Percentiles rank a stretch among this genome's conserved stretches.
Evolutionary conservation across 2,888 invertebrate species (phyloP).

Genomic region (Leistus spinibarbis): DNA sequence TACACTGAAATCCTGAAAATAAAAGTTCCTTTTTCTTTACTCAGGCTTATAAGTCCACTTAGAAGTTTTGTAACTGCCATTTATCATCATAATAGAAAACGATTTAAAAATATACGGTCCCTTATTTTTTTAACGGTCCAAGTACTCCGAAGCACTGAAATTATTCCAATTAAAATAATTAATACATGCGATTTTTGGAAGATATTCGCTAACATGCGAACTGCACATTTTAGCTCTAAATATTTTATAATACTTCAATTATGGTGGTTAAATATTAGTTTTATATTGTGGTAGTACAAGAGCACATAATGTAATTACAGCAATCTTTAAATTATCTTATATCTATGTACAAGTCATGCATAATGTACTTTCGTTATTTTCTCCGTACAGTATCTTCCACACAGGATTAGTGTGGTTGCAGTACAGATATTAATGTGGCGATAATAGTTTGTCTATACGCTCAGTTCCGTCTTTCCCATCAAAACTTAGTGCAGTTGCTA

Average conservation of each 20-base stretch:
- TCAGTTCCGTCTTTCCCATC: no score
- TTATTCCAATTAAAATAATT: slow-evolving; percentile 30
- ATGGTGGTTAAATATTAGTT: background rate
- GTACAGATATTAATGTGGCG: no score
- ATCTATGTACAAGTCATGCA: no score
- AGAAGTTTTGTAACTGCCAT: background rate
- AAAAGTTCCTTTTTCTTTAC: background rate
- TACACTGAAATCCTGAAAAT: background rate
- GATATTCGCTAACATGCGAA: background rate
- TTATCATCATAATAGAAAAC: background rate
- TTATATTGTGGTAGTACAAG: no score
- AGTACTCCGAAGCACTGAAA: slow-evolving; percentile 26
- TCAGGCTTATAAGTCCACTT: background rate
- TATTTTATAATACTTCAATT: background rate
- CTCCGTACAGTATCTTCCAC: no score
- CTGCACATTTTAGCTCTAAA: background rate
- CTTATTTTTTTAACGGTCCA: slow-evolving; percentile 27
- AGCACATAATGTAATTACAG: no score
- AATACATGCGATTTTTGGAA: slow-evolving; percentile 19
- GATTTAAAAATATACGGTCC: background rate
- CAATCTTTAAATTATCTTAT: no score
- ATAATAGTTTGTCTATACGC: no score
- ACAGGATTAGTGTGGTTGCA: no score
- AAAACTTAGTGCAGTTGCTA: no score
- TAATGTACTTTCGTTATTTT: no score